Conservation (phyloP, 2,797 vertebrate species). For the Novumbra hubbsi region DNA sequence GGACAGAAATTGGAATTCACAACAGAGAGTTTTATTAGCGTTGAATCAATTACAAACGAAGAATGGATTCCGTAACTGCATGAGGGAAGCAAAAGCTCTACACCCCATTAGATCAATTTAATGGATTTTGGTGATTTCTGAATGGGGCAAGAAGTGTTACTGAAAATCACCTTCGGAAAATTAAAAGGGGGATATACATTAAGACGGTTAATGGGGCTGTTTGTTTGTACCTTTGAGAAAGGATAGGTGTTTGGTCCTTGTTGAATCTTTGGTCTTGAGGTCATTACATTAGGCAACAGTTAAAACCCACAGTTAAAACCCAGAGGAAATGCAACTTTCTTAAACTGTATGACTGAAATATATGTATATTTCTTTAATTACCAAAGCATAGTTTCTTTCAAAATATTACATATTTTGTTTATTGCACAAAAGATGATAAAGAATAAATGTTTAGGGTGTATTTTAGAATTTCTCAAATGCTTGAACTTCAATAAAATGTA, state of each 20-base stretch:
- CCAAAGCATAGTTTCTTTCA: too few species aligned
- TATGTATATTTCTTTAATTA: too few species aligned
- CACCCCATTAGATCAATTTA: slow-evolving; percentile 31
- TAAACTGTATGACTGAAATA: too few species aligned
- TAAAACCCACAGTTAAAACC: too few species aligned
- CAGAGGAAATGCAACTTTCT: too few species aligned
- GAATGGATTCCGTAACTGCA: slow-evolving; percentile 23
- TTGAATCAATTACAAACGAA: slow-evolving; percentile 28
- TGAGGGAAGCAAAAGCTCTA: slow-evolving; percentile 15
- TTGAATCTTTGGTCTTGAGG: neutral
- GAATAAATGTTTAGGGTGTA: neutral
- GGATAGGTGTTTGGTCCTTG: neutral
- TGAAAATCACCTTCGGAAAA: slow-evolving; percentile 28
- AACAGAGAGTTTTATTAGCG: slow-evolving; percentile 23
- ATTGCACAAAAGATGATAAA: neutral
- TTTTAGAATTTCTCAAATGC: neutral
- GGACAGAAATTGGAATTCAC: slow-evolving; percentile 26
- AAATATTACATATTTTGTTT: neutral
- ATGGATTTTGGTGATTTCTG: slow-evolving; percentile 23
- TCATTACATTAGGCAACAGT: neutral
- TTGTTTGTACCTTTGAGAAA: slow-evolving; percentile 2
- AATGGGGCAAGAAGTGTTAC: slow-evolving; percentile 11
- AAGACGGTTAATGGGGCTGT: slow-evolving; percentile 8
- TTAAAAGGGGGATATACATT: slow-evolving; percentile 18
- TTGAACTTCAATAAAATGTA: neutral